Evolutionary conservation across 2,888 invertebrate species (phyloP), one percentile per base, ranked within the genome.

Genomic region (Xylocampa areola): DNA sequence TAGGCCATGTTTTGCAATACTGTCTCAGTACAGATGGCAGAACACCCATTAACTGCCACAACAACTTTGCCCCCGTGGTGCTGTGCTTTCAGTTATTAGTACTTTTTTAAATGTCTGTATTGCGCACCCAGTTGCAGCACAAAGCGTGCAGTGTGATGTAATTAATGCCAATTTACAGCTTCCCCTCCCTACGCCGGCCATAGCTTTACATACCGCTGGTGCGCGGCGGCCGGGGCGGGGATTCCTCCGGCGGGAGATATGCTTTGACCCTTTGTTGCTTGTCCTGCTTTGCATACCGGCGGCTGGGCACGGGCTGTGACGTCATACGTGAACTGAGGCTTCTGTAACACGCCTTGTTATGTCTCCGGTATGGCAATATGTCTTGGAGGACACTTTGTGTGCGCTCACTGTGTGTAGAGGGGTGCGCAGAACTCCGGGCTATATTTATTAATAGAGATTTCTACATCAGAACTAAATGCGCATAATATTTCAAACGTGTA

Each of bases 201-300:
- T 32, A 23, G 29, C 39, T 30, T 16, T n/a, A n/a, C 27, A 29
- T 6, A 39, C 17, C 11, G 16, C 10, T 13, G 11, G 23, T 17
- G 25, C 25, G n/a, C 40, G 30, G 37, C 16, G 16, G 41, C 23
- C 14, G 14, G 59, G 32, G 43, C 25, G 49, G 39, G 44, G 53
- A 66, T 71, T 62, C 62, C 66, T 51, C 8, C 25, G 33, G 13
- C 17, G 45, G 43, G 32, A 49, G 68, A 65, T 64, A 77, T 76
- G 78, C 78, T 77, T 77, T 76, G 78, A 61, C 76, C 71, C 61
- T 71, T 61, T 53, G 55, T 70, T 21, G 32, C n/a, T 29, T 43
- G 41, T 50, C 50, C 53, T 51, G 54, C 50, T 58, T 44, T 44
- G 57, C 60, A 64, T 68, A 48, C 49, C 64, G 50, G 17, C n/a